Evolutionary conservation across 1,140 invertebrate genomes (phyloP), one percentile per base, ranked within the genome.

Genomic region (Drosophila parabipectinata): DNA sequence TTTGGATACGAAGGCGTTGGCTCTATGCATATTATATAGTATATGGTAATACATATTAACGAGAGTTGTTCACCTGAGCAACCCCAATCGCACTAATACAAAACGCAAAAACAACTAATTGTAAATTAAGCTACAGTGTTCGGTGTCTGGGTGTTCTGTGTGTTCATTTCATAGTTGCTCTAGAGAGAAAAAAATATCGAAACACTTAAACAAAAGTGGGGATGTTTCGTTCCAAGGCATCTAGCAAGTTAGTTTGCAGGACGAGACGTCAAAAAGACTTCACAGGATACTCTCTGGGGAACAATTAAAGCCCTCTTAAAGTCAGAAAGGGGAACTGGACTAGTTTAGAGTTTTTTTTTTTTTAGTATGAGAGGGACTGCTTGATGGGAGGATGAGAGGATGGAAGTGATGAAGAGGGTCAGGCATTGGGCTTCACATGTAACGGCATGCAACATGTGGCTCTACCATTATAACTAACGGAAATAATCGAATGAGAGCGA

Each of bases 1-100:
- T 67, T 80, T 55, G 53, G 64, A 53, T 84, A 77, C 60, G 58
- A 64, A 68, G 61, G 66, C 56, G 44, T 74, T 76, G 59, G 34
- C 51, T 66, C 63, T 66, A 66, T 75, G 48, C 39, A 54, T 64
- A 64, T 62, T 67, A 7, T 62, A 64, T 60, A 18, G 18, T 18
- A 28, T 66, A 34, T 57, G 47, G 26, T 48, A 34, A 15, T 63
- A 63, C 44, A 47, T 72, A 67, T 73, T 66, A 61, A 62, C 34
- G 44, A 54, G 47, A 56, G 52, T 50, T 67, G 57, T 60, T 67
- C 37, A 59, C 54, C 52, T 63, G 50, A 61, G 37, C 59, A 62
- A 62, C 63, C 47, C 60, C 41, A 69, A 67, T 47, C 6, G 61
- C 61, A 66, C 66, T 67, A 69, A 55, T 67, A 67, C 30, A 56